phyloP scores from a whole-genome alignment of 2,113 vertebrate genomes.

The Natator depressus region DNA sequence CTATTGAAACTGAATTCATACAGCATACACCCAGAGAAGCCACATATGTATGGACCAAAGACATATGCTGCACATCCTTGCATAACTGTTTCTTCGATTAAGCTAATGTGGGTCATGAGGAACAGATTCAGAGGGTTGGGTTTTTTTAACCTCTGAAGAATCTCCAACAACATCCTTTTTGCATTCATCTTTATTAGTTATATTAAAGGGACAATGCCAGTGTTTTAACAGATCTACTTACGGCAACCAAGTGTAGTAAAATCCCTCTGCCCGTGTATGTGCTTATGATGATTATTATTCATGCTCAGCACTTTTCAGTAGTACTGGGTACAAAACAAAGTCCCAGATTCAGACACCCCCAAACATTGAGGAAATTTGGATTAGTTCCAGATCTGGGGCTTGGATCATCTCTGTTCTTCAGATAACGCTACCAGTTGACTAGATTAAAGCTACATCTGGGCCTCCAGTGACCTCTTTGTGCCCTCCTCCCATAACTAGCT shows the following conservation, averaged over 20 bases:
- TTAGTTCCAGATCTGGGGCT: not conserved
- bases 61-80: rapidly evolving
- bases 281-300: not conserved
- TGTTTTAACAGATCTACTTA: not conserved
- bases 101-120: not conserved
- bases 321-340: not conserved
- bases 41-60: not conserved
- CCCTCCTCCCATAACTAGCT: not conserved
- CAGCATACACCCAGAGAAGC: not conserved
- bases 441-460: not conserved
- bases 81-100: not conserved
- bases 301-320: not conserved
- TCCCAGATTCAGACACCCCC: not conserved
- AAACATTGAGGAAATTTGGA: not conserved
- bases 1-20: not conserved
- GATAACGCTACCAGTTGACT: not conserved
- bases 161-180: not conserved
- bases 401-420: not conserved
- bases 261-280: not conserved
- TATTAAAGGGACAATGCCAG: not conserved
- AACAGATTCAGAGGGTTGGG: not conserved
- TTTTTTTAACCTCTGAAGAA: not conserved
- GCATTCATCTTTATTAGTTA: rapidly evolving
- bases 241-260: not conserved
- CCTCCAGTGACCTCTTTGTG: not conserved